Conservation (phyloP, 1,140 invertebrate species). For the Helicoverpa armigera region DNA sequence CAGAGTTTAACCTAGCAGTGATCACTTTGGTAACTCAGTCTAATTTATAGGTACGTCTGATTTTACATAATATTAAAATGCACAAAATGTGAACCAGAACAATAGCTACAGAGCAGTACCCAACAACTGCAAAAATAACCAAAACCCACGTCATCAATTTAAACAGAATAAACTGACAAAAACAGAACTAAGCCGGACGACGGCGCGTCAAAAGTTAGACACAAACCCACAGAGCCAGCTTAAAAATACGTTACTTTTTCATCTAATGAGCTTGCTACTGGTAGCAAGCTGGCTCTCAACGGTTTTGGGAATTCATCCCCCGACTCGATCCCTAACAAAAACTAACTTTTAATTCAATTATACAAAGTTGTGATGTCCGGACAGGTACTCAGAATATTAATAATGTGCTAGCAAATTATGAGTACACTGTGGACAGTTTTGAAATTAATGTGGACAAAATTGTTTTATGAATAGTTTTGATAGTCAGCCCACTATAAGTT, state of each 20-base stretch:
- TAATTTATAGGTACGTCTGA: too few species aligned
- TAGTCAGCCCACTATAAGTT: too few species aligned
- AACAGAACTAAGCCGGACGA: not conserved
- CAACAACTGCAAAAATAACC: not conserved
- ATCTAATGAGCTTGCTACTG: conserved; percentile 9
- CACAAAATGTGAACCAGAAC: too few species aligned
- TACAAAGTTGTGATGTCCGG: conserved; percentile 23
- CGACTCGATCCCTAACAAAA: conserved; percentile 11
- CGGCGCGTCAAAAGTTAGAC: conserved; percentile 19
- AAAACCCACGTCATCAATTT: conserved; percentile 12
- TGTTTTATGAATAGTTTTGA: not conserved
- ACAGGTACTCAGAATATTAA: conserved; percentile 32
- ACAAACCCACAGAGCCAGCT: conserved; percentile 7
- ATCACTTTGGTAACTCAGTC: too few species aligned
- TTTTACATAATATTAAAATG: too few species aligned
- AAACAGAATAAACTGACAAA: not conserved
- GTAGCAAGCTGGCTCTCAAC: conserved; percentile 4
- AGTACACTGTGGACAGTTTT: not conserved
- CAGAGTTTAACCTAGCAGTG: too few species aligned
- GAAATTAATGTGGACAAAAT: conserved; percentile 4
- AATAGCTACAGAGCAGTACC: too few species aligned
- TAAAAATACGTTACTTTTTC: conserved; percentile 19
- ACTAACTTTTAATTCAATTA: conserved; percentile 37
- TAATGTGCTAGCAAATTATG: conserved; percentile 12
- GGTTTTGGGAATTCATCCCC: not conserved